These are phyloP conservation scores for Nephrocerus scutellatus DNA, from an alignment of 2,888 invertebrate genomes.

Conservation along the genomic window DNA sequence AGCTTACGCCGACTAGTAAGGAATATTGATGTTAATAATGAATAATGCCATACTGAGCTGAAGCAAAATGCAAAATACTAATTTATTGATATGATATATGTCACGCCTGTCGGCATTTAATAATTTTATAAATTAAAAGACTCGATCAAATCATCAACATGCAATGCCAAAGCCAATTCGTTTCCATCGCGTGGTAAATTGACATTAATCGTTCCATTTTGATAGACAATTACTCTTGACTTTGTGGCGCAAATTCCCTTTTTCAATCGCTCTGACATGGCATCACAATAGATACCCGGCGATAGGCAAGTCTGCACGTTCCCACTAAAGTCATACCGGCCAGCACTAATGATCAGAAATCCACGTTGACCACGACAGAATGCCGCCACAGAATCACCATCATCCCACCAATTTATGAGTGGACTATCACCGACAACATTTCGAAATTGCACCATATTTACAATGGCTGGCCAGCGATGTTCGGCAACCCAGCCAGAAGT, in stretches of 20 bases:
- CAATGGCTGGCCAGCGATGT: constrained; percentile 73
- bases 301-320: constrained; percentile 65
- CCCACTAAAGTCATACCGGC: constrained; percentile 48
- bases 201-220: background rate
- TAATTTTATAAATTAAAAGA: too few relatives aligned
- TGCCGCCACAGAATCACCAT: constrained; percentile 69
- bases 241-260: background rate
- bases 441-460: constrained; percentile 67
- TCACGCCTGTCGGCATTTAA: too few relatives aligned
- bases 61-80: too few relatives aligned
- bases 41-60: too few relatives aligned
- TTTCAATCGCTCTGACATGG: constrained; percentile 9
- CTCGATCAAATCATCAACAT: background rate
- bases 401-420: constrained; percentile 68
- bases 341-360: constrained; percentile 63
- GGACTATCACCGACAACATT: constrained; percentile 56
- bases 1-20: too few relatives aligned
- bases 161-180: background rate
- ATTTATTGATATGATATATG: too few relatives aligned
- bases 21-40: too few relatives aligned
- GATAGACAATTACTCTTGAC: background rate
- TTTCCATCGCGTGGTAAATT: background rate
- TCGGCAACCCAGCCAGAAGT: constrained; percentile 72
- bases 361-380: constrained; percentile 68
- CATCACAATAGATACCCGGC: constrained; percentile 74